Conservation (phyloP, 2,888 invertebrate genomes). For the Amiota minor region DNA sequence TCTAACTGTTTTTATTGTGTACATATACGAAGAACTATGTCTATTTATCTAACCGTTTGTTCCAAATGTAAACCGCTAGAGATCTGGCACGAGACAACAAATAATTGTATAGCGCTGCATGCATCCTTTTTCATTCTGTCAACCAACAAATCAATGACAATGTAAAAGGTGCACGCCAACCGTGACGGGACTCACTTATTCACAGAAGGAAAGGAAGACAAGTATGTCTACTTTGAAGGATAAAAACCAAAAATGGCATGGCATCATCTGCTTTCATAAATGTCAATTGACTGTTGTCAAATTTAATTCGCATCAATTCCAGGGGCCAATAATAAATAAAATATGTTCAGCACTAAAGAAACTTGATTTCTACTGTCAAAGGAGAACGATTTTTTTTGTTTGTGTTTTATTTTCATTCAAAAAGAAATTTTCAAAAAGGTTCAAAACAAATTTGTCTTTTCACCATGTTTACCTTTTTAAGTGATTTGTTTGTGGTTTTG, state of each 20-base stretch:
- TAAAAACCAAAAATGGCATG: conserved; percentile 42
- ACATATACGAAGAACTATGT: too few relatives aligned
- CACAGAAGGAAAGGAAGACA: neutral
- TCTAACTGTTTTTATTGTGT: too few relatives aligned
- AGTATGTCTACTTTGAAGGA: conserved; percentile 2
- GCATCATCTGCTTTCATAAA: conserved; percentile 63
- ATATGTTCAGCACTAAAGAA: conserved; percentile 36
- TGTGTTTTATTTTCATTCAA: conserved; percentile 1
- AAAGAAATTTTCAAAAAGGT: neutral
- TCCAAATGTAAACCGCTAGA: too few relatives aligned
- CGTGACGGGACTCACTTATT: neutral
- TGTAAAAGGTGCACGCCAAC: conserved; percentile 30
- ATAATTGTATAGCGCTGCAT: too few relatives aligned
- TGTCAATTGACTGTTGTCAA: conserved; percentile 55
- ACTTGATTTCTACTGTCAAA: neutral
- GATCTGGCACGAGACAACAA: conserved; percentile 2
- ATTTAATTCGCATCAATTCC: conserved; percentile 52
- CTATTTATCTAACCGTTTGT: too few relatives aligned
- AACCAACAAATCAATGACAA: neutral
- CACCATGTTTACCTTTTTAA: neutral
- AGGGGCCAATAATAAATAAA: conserved; percentile 32
- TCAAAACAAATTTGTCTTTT: neutral
- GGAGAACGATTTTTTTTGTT: neutral
- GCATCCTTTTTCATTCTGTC: neutral
- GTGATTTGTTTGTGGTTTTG: neutral